phyloP scores from a whole-genome alignment of 2,113 vertebrate species.

The Lonchura striata region DNA sequence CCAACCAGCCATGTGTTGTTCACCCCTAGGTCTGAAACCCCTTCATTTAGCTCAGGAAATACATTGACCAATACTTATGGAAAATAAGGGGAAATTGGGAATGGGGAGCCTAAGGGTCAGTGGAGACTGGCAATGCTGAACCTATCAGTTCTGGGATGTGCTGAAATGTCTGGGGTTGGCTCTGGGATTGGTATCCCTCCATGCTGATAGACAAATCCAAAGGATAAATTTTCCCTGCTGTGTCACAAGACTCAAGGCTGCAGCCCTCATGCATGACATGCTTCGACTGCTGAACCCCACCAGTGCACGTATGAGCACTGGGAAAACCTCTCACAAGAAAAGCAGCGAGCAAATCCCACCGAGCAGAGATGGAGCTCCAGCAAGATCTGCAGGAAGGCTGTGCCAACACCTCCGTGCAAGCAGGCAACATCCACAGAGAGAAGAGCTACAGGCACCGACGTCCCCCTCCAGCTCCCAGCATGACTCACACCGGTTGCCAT shows the following conservation, averaged over 20 bases:
- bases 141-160: accelerated
- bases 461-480: neutral
- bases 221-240: neutral
- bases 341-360: neutral
- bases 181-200: neutral
- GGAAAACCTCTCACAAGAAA: neutral
- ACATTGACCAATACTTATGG: neutral
- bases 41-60: neutral
- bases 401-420: neutral
- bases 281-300: neutral
- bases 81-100: neutral
- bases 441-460: neutral
- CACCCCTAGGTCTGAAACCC: neutral
- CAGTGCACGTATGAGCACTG: accelerated
- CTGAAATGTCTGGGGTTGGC: neutral
- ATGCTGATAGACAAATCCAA: neutral
- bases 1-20: neutral
- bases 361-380: neutral
- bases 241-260: neutral
- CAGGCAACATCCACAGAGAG: neutral
- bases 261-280: accelerated
- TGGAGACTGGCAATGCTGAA: neutral
- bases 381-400: neutral
- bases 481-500: neutral
- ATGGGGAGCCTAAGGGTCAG: neutral